Base-by-base conservation (phyloP, 2,113 vertebrate species). In the Peromyscus californicus region DNA sequence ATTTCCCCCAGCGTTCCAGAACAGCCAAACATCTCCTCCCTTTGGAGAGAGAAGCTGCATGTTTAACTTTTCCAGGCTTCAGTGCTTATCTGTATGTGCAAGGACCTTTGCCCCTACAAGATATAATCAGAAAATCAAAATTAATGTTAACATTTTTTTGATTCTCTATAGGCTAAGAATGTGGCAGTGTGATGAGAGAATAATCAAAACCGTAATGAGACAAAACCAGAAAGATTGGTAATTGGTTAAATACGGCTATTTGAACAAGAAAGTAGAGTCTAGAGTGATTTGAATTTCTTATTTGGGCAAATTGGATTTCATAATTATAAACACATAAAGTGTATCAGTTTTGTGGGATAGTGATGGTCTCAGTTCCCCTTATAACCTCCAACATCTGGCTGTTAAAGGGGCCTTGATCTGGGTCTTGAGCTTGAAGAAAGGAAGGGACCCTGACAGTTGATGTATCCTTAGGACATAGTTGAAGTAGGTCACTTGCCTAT, bases 51-150 rank as follows among this genome's bases (percentile, higher is more conserved):
- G 5, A 26, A 61, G n/a, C 36, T 61, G n/a, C 0, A 16, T 29
- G 33, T 36, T 70, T 70, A 36, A 70, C 31, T 59, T 39, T n/a
- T 39, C 80, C 22, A 39, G 36, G 22, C 54, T 61, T 59, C 57
- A 26, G 36, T n/a, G 22, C 36, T 26, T 83, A n/a, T n/a, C 36
- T 39, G 36, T 83, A 24, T 83, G 54, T 5, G 15, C n/a, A 70
- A 70, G 69, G 16, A 83, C 22, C 12, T 80, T 39, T 83, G 54
- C 57, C 80, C 22, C 22, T 61, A 26, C 12, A 39, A 83, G 36
- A 39, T 19, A 89, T 72, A 22, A 54, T 78, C 36, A 97, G 84
- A 87, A 97, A 95, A 92, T n/a, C 39, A 91, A 93, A 93, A 65
- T 95, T 22, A 83, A 16, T 65, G 82, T 84, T n/a, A 74, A 1